Percentiles rank a stretch among this genome's conserved stretches.
Evolutionary conservation across 2,113 vertebrate genomes (phyloP).

Genomic region (Galeopterus variegatus): DNA sequence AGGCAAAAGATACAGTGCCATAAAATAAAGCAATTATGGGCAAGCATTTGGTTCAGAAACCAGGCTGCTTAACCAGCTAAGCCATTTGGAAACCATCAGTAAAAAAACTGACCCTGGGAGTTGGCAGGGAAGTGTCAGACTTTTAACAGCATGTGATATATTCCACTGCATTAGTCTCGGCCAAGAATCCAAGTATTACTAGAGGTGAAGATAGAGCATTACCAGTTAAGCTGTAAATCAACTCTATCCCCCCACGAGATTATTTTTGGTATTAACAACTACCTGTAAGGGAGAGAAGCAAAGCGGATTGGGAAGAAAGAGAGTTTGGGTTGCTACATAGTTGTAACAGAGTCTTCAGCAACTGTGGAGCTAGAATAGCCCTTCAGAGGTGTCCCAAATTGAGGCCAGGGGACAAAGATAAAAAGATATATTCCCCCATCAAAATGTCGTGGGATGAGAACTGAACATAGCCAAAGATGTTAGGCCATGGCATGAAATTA

Average conservation of each 20-base stretch:
- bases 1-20: neutral
- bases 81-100: constrained; percentile 56
- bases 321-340: accelerated
- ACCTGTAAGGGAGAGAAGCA: neutral
- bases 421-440: neutral
- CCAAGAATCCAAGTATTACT: constrained; percentile 20
- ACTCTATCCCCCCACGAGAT: neutral
- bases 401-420: neutral
- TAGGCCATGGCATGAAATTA: neutral
- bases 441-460: neutral
- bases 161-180: neutral
- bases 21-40: neutral
- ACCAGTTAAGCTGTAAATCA: neutral
- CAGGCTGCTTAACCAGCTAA: constrained; percentile 48
- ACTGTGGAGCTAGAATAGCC: neutral
- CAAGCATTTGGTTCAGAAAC: neutral
- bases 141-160: constrained; percentile 6
- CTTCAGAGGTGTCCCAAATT: neutral
- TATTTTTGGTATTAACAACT: neutral
- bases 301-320: neutral
- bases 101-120: neutral
- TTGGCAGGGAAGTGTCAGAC: constrained; percentile 32
- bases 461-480: neutral
- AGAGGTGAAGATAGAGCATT: neutral
- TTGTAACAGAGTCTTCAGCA: neutral